Base-by-base conservation (phyloP, 37 sponge, comb jelly and placozoan species). In the Lycopodina hypogea region DNA sequence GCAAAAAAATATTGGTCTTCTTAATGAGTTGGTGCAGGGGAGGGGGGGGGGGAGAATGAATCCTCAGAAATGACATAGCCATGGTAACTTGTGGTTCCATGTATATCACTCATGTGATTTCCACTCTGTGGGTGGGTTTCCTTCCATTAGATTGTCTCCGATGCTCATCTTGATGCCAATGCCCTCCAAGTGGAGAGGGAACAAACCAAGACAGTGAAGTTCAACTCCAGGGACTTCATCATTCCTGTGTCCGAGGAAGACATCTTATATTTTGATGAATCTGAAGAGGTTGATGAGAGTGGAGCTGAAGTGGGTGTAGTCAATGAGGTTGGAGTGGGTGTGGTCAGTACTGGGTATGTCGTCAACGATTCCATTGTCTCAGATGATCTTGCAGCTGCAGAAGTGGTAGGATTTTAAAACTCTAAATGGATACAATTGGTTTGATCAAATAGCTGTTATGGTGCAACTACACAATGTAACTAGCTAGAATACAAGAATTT, bases 151-250 rank as follows among this genome's bases (percentile, higher is more conserved):
- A 37, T 68, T 53, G 59, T 76, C 6, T 63, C 74, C 1, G 86
- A 85, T 65, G 86, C 74, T n/a, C 58, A 23, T n/a, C 28, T 87
- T 55, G 87, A 81, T 39, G 18, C 66, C 26, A 68, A 7, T 19
- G 68, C 35, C 9, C 72, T 87, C 34, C 68, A 80, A 23, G 76
- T 77, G 22, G 82, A 61, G 37, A 87, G 81, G 42, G 69, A 76
- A 1, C 72, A 58, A 19, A 63, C 33, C 32, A 80, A 81, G 32
- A 76, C 14, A 9, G 87, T 87, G 38, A 55, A 76, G 19, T 87
- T 87, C 37, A 50, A 70, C 40, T 17, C 53, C 0, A 52, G 23
- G 6, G 71, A 76, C 6, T n/a, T 3, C 21, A 32, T 76, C 63
- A 87, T 87, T 48, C 82, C 81, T 21, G 42, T 35, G 3, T 32